Conservation (phyloP, 2,888 invertebrate species). For the Bibio marci region DNA sequence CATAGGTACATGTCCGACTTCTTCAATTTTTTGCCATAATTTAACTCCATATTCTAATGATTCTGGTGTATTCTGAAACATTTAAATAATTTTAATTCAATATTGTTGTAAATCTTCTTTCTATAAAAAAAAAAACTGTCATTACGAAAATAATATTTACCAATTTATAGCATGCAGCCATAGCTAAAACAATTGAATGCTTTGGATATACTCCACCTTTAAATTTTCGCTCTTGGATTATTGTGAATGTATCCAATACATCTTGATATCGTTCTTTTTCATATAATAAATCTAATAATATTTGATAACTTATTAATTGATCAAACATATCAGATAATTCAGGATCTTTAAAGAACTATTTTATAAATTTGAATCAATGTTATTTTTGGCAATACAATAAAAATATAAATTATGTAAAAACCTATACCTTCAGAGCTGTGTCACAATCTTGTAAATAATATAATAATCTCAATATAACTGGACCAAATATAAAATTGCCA, state of each 20-base stretch:
- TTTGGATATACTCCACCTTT: constrained; percentile 48
- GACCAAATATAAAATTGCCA: constrained; percentile 67
- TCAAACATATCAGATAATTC: constrained; percentile 49
- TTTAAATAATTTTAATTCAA: constrained; percentile 8
- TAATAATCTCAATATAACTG: constrained; percentile 65
- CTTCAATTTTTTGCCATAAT: constrained; percentile 40
- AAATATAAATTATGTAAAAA: too few relatives aligned
- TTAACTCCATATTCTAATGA: constrained; percentile 44
- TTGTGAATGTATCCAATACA: constrained; percentile 43
- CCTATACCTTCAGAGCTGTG: constrained; percentile 40
- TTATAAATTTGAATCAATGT: constrained; percentile 19
- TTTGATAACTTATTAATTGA: constrained; percentile 46
- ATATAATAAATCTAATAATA: constrained; percentile 54
- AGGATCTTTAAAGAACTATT: constrained; percentile 43
- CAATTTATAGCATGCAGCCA: constrained; percentile 60
- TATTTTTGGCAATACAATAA: constrained; percentile 2
- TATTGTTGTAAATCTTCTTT: too few relatives aligned
- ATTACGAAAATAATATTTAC: too few relatives aligned
- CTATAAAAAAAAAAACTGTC: too few relatives aligned
- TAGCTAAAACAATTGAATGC: constrained; percentile 44
- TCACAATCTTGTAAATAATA: constrained; percentile 50
- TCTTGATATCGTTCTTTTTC: constrained; percentile 48
- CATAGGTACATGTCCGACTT: constrained; percentile 37
- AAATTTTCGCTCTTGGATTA: constrained; percentile 39
- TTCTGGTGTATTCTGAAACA: constrained; percentile 48